Percentiles rank a stretch among this genome's conserved stretches.
Conservation (phyloP, 2,113 vertebrate genomes). For the Acrocephalus kingi region DNA sequence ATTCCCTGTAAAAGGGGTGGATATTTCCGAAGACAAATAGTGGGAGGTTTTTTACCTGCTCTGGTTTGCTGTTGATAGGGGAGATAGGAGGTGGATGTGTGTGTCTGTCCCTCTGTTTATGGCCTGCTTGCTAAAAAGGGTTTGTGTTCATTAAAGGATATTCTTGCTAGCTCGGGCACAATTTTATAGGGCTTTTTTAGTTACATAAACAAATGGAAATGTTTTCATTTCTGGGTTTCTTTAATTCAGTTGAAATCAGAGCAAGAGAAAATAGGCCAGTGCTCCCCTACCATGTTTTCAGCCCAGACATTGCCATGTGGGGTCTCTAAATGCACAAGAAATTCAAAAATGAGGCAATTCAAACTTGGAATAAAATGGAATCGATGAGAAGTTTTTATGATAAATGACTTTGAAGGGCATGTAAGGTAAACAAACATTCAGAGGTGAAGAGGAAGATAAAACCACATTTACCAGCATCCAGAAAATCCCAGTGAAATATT, state of each 20-base stretch:
- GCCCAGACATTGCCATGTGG: not conserved
- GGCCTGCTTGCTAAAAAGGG: conserved; percentile 45
- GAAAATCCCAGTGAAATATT: not conserved
- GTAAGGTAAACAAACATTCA: not conserved
- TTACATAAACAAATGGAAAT: conserved; percentile 30
- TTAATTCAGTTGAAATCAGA: conserved; percentile 21
- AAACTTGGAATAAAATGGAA: not conserved
- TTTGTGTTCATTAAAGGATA: conserved; percentile 6
- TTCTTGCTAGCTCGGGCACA: not conserved
- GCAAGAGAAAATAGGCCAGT: not conserved
- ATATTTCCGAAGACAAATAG: conserved; percentile 79
- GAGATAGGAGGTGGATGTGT: not conserved
- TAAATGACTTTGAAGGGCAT: not conserved
- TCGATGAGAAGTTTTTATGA: not conserved
- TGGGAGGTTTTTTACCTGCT: conserved; percentile 7
- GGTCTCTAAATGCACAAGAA: not conserved
- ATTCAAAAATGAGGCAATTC: not conserved
- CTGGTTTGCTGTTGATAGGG: conserved; percentile 57
- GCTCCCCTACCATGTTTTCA: not conserved
- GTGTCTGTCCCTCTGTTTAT: not conserved
- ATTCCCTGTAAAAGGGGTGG: conserved; percentile 72
- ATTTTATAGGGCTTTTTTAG: not conserved
- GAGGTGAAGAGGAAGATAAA: not conserved
- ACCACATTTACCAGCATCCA: not conserved
- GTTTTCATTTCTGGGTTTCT: conserved; percentile 38